Percentiles rank a stretch among this genome's conserved stretches.
Evolutionary conservation across 2,113 vertebrate species (phyloP).

Genomic region (Pteruthius melanotis): DNA sequence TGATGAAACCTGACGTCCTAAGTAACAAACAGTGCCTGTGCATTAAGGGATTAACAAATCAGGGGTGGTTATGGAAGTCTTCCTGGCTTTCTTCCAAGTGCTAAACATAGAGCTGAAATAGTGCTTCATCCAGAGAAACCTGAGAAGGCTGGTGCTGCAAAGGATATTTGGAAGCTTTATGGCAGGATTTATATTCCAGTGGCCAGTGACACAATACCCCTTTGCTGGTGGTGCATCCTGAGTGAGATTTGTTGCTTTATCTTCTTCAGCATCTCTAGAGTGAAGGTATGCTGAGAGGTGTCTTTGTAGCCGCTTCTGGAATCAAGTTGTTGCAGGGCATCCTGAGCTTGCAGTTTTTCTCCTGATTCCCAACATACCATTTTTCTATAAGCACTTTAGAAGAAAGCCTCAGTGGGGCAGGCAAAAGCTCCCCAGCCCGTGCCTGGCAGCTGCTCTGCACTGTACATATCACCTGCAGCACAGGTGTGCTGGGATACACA

Average conservation of each 20-base stretch:
- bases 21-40: constrained; percentile 53
- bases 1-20: constrained; percentile 44
- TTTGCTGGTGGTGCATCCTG: neutral
- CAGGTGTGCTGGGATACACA: neutral
- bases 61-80: constrained; percentile 49
- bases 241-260: neutral
- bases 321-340: neutral
- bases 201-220: neutral
- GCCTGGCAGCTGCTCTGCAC: neutral
- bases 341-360: neutral
- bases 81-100: constrained; percentile 42
- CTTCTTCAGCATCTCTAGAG: neutral
- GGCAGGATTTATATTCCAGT: neutral
- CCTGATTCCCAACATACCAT: neutral
- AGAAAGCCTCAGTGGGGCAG: neutral
- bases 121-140: constrained; percentile 26
- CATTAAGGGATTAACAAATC: constrained; percentile 63
- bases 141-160: neutral
- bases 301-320: neutral
- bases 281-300: neutral
- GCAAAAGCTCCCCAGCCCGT: neutral
- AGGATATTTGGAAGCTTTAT: neutral
- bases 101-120: constrained; percentile 16
- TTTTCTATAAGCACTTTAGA: neutral
- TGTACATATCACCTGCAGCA: neutral